Base-by-base conservation (phyloP, 2,888 invertebrate genomes). In the Muscina levida region DNA sequence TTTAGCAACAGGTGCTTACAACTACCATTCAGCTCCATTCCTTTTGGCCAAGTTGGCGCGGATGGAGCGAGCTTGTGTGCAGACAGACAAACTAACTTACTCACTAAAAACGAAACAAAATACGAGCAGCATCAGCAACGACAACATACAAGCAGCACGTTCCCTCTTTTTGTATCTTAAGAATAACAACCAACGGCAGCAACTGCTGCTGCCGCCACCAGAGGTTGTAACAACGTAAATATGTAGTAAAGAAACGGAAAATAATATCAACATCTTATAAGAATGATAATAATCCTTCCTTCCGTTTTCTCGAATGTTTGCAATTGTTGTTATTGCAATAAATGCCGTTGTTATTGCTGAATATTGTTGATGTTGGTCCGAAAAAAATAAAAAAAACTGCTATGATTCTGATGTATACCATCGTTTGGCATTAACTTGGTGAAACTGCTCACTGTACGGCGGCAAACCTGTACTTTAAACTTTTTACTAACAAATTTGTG, bases 231-330 rank as follows among this genome's bases (percentile, higher is more conserved):
- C 46, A 37, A 75, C 65, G 66, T 13, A 66, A 81, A 67, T 74
- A n/a, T n/a, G n/a, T n/a, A 74, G 53, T 19, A 62, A 17, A 22
- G n/a, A 62, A 62, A 37, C 37, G 17, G 70, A 74, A 74, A 72
- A 62, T 31, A 31, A 31, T 31, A 31, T 5, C 71, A 77, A 51
- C 77, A 81, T 81, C 81, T 81, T 72, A 76, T 75, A 77, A 81
- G 79, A 77, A 77, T 82, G 76, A 83, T 82, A 79, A 83, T 77
- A 83, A 79, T 81, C 73, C 82, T 82, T 79, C 77, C 79, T 76
- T 83, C 79, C 79, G 77, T 24, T 19, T 67, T 62, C 57, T 15
- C 56, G 11, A 66, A 42, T 22, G 62, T 51, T 59, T 51, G n/a
- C 2, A 6, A 48, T 37, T 68, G 39, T 42, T 72, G 26, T 66